phyloP scores from a whole-genome alignment of 2,888 invertebrate species.

The Papilio protenor region DNA sequence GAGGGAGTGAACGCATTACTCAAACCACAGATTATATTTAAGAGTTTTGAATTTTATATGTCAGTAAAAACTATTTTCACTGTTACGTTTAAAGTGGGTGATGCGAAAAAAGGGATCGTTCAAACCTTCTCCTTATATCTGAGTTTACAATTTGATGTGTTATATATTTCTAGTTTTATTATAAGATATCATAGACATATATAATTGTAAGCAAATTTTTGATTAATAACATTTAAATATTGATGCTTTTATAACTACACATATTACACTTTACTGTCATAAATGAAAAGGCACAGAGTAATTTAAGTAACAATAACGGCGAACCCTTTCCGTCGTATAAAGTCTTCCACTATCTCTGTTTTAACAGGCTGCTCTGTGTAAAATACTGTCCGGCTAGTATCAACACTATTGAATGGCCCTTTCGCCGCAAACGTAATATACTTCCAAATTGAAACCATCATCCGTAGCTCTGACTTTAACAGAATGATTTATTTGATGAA shows the following conservation, averaged over 20 bases:
- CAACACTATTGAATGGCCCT: slow-evolving; percentile 58
- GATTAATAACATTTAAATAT: background rate
- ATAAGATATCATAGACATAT: background rate
- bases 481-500: slow-evolving; percentile 65
- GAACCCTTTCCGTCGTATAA: slow-evolving; percentile 50
- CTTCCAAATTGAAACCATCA: slow-evolving; percentile 79
- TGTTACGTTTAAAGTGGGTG: background rate
- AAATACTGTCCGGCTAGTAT: slow-evolving; percentile 64
- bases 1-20: slow-evolving; percentile 69
- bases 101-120: background rate
- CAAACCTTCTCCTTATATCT: background rate
- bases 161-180: background rate
- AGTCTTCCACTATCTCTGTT: slow-evolving; percentile 72
- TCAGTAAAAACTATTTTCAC: slow-evolving; percentile 7
- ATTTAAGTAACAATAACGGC: slow-evolving; percentile 58
- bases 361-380: slow-evolving; percentile 72
- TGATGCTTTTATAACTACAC: no score
- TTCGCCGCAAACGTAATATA: slow-evolving; percentile 76
- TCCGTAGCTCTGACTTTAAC: slow-evolving; percentile 68
- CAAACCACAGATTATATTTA: slow-evolving; percentile 68
- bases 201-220: background rate
- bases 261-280: background rate
- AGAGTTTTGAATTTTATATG: slow-evolving; percentile 26
- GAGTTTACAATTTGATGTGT: background rate
- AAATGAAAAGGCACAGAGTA: slow-evolving; percentile 29